Evolutionary conservation across 2,113 vertebrate species (phyloP).

Genomic region (Terrapene triunguis): DNA sequence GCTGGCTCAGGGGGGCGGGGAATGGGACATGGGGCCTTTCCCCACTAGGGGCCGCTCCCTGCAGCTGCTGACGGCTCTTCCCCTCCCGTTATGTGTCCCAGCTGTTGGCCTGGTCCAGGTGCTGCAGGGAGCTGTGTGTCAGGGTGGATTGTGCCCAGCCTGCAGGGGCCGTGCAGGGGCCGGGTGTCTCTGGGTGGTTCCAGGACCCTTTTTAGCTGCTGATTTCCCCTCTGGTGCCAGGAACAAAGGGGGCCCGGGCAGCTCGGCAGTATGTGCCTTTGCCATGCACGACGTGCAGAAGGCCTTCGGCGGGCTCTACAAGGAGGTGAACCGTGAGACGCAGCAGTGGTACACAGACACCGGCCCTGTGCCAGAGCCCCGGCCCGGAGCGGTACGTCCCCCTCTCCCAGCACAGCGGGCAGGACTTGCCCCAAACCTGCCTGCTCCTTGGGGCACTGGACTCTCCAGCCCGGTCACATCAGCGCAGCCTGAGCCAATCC

Average conservation of each 20-base stretch:
- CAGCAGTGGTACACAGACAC: slow-evolving; percentile 97
- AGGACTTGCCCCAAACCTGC: fast-evolving
- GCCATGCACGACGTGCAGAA: slow-evolving; percentile 89
- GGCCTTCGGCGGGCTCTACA: slow-evolving; percentile 90
- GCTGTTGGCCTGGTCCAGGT: neutral
- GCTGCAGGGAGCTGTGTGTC: neutral
- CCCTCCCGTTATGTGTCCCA: neutral
- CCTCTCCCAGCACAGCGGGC: fast-evolving
- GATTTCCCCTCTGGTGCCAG: slow-evolving; percentile 66
- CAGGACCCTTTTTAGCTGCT: fast-evolving
- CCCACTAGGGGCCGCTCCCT: neutral
- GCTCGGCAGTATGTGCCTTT: slow-evolving; percentile 94
- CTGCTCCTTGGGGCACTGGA: neutral
- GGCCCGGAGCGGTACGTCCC: slow-evolving; percentile 89
- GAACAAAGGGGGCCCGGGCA: slow-evolving; percentile 89
- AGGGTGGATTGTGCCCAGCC: no score
- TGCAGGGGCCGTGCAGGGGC: neutral
- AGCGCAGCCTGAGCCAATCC: neutral
- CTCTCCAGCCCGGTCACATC: no score
- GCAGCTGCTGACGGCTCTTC: neutral
- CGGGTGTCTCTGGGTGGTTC: fast-evolving
- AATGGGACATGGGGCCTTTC: no score
- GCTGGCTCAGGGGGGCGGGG: no score
- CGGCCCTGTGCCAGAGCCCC: slow-evolving; percentile 85
- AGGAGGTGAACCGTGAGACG: slow-evolving; percentile 94